Conservation (phyloP, 2,888 invertebrate species). For the Hermaeophaga mercurialis region DNA sequence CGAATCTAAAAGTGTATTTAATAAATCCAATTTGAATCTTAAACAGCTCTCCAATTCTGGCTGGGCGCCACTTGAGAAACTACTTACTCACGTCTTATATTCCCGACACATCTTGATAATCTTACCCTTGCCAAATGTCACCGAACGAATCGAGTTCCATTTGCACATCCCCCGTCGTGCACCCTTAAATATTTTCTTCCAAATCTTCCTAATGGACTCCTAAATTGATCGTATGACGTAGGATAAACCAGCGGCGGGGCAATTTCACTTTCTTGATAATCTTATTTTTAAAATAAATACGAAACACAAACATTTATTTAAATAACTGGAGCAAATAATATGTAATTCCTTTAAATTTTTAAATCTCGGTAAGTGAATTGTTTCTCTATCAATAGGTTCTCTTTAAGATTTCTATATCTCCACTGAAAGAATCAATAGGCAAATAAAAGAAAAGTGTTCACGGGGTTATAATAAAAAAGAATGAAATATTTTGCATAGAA, state of each 20-base stretch:
- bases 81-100: background rate
- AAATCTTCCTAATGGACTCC: conserved; percentile 56
- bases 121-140: conserved; percentile 28
- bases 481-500: too few species aligned
- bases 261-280: too few species aligned
- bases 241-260: conserved; percentile 39
- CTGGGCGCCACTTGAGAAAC: background rate
- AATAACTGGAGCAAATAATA: too few species aligned
- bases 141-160: conserved; percentile 24
- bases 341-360: too few species aligned
- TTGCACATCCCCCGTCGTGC: conserved; percentile 31
- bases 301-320: too few species aligned
- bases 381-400: too few species aligned
- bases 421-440: too few species aligned
- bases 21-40: background rate
- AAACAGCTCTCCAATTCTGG: background rate
- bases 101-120: conserved; percentile 23
- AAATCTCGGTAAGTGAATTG: too few species aligned
- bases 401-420: too few species aligned
- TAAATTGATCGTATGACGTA: conserved; percentile 55
- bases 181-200: conserved; percentile 45
- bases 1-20: background rate
- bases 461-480: too few species aligned
- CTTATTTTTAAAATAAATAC: too few species aligned
- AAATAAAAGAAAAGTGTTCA: too few species aligned